Evolutionary conservation across 1,140 invertebrate species (phyloP).

Genomic region (Drosophila repleta): DNA sequence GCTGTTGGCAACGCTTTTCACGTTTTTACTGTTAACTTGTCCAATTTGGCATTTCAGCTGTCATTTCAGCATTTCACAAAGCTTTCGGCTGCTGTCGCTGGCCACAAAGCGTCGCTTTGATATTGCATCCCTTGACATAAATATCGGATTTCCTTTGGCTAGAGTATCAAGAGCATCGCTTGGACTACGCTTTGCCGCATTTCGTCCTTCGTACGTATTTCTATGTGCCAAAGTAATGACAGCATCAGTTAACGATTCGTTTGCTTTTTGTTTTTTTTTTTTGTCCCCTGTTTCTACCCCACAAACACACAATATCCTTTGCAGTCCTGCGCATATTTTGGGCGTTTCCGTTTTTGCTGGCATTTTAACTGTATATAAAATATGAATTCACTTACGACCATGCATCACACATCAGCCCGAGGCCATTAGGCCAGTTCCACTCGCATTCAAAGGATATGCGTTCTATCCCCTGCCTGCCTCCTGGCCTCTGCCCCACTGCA

Average conservation of each 20-base stretch:
- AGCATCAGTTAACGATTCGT: conserved; percentile 58
- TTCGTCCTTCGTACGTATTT: conserved; percentile 20
- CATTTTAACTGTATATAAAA: conserved; percentile 74
- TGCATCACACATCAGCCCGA: conserved; percentile 64
- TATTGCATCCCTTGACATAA: conserved; percentile 77
- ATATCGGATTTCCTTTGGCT: conserved; percentile 69
- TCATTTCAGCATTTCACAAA: conserved; percentile 55
- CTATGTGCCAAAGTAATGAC: conserved; percentile 61
- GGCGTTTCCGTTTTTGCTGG: conserved; percentile 54
- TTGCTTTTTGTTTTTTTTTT: conserved; percentile 21
- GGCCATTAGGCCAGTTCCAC: conserved; percentile 67
- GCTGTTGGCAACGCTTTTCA: conserved; percentile 49
- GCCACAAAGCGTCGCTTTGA: conserved; percentile 76
- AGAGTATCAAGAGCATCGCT: conserved; percentile 51
- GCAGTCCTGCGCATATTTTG: conserved; percentile 30
- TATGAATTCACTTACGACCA: conserved; percentile 80
- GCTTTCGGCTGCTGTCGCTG: conserved; percentile 48
- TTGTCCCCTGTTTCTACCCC: neutral
- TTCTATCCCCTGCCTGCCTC: neutral
- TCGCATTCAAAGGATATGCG: conserved; percentile 28
- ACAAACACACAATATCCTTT: conserved; percentile 6
- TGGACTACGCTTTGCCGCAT: conserved; percentile 24
- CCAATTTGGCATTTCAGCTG: conserved; percentile 74
- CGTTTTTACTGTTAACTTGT: conserved; percentile 47
- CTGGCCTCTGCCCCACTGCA: neutral